phyloP scores from a whole-genome alignment of 1,140 invertebrate species.

The Trachelipus rathkii region DNA sequence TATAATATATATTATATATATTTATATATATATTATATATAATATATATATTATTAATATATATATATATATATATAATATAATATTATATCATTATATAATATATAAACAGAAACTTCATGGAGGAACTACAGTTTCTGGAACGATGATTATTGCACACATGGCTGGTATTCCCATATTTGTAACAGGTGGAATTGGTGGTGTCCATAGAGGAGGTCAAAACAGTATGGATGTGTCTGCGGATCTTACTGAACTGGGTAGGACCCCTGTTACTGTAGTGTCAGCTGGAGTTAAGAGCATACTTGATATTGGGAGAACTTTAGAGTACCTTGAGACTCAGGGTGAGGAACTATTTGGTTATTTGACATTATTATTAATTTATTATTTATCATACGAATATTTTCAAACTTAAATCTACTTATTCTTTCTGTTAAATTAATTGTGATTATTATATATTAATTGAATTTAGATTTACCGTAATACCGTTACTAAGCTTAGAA shows the following conservation, averaged over 20 bases:
- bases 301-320: conserved; percentile 85
- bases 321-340: conserved; percentile 75
- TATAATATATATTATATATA: no score
- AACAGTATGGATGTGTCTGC: conserved; percentile 87
- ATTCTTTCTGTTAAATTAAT: no score
- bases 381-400: no score
- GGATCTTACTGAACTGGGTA: conserved; percentile 84
- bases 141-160: conserved; percentile 81
- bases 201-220: conserved; percentile 86
- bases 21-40: no score
- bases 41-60: no score
- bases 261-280: conserved; percentile 80
- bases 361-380: no score
- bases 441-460: no score
- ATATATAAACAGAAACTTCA: conserved; percentile 56
- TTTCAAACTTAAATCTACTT: no score
- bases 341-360: conserved; percentile 18
- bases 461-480: no score
- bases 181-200: conserved; percentile 87
- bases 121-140: conserved; percentile 95
- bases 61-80: no score
- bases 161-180: conserved; percentile 82
- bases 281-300: conserved; percentile 97
- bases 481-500: no score
- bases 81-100: no score